Conservation (phyloP, 1,140 invertebrate genomes). For the Anastatus disparis region DNA sequence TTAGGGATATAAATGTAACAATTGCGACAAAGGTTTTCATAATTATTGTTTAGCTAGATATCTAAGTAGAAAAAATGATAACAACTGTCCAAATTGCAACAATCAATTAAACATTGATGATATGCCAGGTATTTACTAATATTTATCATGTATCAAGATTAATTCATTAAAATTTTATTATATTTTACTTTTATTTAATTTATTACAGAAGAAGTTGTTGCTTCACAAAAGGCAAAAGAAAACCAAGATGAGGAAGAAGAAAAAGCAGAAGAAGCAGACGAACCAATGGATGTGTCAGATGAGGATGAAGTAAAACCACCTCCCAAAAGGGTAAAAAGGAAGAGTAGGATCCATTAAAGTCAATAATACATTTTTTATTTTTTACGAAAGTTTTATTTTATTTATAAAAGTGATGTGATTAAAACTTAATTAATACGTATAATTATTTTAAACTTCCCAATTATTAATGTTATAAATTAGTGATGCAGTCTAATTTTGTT, state of each 20-base stretch:
- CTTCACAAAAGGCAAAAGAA: background rate
- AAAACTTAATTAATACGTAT: background rate
- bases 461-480: conserved; percentile 10
- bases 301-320: no score
- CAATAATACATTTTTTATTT: background rate
- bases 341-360: background rate
- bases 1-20: conserved; percentile 52
- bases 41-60: conserved; percentile 49
- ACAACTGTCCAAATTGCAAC: conserved; percentile 49
- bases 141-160: background rate
- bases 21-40: conserved; percentile 48
- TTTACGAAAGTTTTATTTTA: background rate
- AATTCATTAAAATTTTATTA: background rate
- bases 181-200: background rate
- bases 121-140: conserved; percentile 20
- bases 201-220: conserved; percentile 1
- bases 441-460: background rate
- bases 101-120: conserved; percentile 1
- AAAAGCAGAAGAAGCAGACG: no score
- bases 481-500: background rate
- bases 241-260: background rate
- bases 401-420: conserved; percentile 15
- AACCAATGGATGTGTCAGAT: conserved; percentile 18
- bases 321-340: conserved; percentile 15
- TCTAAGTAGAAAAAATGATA: conserved; percentile 27